phyloP scores from a whole-genome alignment of 2,113 vertebrate genomes.

The Smithornis capensis region DNA sequence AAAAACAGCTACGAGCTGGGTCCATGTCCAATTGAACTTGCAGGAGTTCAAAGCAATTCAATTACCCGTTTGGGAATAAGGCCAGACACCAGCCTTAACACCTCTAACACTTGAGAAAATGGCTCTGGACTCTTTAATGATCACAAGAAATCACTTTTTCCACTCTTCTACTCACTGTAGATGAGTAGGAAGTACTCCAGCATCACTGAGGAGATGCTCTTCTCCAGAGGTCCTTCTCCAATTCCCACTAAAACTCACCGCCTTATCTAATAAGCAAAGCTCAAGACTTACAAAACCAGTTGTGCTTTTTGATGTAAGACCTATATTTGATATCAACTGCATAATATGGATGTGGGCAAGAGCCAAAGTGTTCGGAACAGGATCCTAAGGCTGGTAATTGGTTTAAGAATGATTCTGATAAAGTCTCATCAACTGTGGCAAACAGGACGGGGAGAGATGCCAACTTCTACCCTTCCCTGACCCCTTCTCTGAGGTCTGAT shows the following conservation, averaged over 20 bases:
- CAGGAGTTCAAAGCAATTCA: constrained; percentile 55
- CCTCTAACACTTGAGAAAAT: constrained; percentile 40
- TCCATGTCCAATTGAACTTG: constrained; percentile 31
- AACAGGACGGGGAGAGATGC: not conserved
- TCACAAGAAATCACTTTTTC: constrained; percentile 26
- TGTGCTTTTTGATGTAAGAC: not conserved
- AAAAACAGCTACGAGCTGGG: not conserved
- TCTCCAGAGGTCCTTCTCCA: constrained; percentile 1
- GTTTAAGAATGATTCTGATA: constrained; percentile 30
- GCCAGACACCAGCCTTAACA: constrained; percentile 52
- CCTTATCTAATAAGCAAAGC: constrained; percentile 20
- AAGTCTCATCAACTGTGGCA: not conserved
- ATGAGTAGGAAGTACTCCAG: not conserved
- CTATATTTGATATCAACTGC: constrained; percentile 4
- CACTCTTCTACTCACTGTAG: not conserved
- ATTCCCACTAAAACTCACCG: constrained; percentile 3
- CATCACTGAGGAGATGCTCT: not conserved
- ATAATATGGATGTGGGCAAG: constrained; percentile 11
- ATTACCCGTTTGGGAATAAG: constrained; percentile 54
- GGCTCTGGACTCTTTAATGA: constrained; percentile 39
- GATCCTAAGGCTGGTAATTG: constrained; percentile 26
- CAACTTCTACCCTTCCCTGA: not conserved
- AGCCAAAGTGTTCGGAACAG: constrained; percentile 41
- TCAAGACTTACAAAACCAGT: not conserved
- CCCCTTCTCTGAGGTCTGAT: not conserved